Evolutionary conservation across 2,888 invertebrate genomes (phyloP).

Genomic region (Metallyticus violacea): DNA sequence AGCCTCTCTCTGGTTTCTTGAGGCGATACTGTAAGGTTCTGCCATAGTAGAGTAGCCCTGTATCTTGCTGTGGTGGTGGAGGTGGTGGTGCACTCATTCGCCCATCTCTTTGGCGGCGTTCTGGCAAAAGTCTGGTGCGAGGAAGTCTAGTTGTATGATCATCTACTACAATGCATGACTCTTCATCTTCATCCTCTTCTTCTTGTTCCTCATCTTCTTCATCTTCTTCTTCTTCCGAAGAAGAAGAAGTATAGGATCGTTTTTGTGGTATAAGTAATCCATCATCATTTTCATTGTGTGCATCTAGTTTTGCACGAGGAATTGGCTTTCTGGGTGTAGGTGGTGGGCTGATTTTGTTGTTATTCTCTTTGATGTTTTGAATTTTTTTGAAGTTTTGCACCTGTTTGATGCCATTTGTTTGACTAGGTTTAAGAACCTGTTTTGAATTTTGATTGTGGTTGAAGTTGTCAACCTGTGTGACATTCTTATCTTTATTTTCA

Average conservation of each 20-base stretch:
- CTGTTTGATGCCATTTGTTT: background rate
- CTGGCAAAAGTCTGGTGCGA: slow-evolving; percentile 58
- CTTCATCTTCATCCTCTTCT: slow-evolving; percentile 47
- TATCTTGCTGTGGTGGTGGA: background rate
- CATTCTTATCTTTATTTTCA: background rate
- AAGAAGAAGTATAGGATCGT: background rate
- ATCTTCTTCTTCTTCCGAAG: slow-evolving; percentile 1
- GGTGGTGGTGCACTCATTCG: slow-evolving; percentile 37
- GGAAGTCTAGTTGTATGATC: slow-evolving; percentile 66
- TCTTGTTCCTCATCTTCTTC: slow-evolving; percentile 8
- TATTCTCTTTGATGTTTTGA: background rate
- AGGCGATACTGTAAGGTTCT: slow-evolving; percentile 38
- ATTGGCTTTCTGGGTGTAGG: background rate
- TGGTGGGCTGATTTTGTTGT: background rate
- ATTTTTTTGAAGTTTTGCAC: background rate
- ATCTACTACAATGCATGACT: slow-evolving; percentile 75
- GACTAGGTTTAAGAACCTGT: background rate
- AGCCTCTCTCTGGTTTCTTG: slow-evolving; percentile 40
- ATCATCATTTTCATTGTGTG: slow-evolving; percentile 23
- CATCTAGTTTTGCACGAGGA: background rate
- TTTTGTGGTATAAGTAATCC: slow-evolving; percentile 19
- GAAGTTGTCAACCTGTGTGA: background rate
- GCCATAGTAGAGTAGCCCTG: slow-evolving; percentile 35
- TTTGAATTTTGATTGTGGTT: background rate
- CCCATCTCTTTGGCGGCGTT: background rate